A percentile compares a stretch with the other conserved stretches of the same genome.
Conservation (phyloP, 2,888 invertebrate genomes). For the Cetonia aurata region DNA sequence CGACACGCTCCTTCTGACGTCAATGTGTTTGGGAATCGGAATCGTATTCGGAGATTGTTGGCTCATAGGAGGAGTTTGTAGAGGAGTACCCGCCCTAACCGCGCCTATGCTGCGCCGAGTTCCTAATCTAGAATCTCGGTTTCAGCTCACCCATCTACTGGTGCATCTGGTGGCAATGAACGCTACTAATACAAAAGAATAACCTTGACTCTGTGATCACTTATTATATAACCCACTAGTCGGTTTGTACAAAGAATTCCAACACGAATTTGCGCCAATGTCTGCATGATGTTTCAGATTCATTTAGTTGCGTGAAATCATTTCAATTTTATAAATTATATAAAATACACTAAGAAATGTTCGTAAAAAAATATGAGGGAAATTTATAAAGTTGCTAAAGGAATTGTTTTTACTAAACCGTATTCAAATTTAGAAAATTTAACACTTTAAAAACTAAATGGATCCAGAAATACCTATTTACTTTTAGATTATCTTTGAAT, state of each 20-base stretch:
- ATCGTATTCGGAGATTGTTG: conserved; percentile 61
- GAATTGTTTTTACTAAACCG: too few relatives aligned
- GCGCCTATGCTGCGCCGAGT: conserved; percentile 56
- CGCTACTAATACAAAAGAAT: conserved; percentile 59
- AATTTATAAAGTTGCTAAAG: too few relatives aligned
- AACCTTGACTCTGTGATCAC: conserved; percentile 62
- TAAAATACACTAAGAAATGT: too few relatives aligned
- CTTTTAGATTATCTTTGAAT: too few relatives aligned
- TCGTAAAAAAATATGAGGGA: too few relatives aligned
- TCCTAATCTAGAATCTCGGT: conserved; percentile 38
- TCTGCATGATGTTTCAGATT: too few relatives aligned
- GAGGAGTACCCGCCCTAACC: conserved; percentile 53
- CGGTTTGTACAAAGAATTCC: conserved; percentile 32
- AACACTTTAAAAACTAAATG: too few relatives aligned
- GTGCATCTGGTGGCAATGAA: conserved; percentile 60
- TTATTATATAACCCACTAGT: conserved; percentile 44
- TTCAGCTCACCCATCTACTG: conserved; percentile 55
- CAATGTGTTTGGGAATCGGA: conserved; percentile 56
- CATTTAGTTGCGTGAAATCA: too few relatives aligned
- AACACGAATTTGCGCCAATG: conserved; percentile 1
- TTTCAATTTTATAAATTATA: too few relatives aligned
- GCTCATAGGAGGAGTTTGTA: conserved; percentile 56
- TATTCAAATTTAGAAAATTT: too few relatives aligned
- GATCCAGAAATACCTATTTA: too few relatives aligned
- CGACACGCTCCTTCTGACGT: conserved; percentile 57